Evolutionary conservation across 1,140 invertebrate species (phyloP).

Genomic region (Halyomorpha halys): DNA sequence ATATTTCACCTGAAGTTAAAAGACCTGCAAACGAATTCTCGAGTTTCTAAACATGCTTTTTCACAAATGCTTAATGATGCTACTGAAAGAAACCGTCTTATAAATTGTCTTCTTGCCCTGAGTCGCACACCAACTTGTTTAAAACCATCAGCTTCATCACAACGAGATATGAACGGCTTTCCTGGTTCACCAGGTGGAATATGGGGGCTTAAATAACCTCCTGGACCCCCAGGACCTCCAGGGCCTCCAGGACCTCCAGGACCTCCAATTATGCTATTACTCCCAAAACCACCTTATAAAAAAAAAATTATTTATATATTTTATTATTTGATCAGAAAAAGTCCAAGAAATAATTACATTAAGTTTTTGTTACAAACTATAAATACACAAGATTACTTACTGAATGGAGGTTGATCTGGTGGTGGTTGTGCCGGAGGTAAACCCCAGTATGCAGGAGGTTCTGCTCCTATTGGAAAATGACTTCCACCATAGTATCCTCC

Average conservation of each 20-base stretch:
- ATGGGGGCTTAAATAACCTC: constrained; percentile 14
- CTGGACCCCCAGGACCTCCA: constrained; percentile 24
- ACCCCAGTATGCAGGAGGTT: constrained; percentile 7
- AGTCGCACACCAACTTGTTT: constrained; percentile 63
- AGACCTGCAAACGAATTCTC: constrained; percentile 76
- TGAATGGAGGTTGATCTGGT: constrained; percentile 19
- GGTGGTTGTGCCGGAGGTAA: constrained; percentile 2
- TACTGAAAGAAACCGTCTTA: constrained; percentile 59
- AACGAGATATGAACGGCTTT: constrained; percentile 42
- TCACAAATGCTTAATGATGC: constrained; percentile 66
- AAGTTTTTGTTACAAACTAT: no score
- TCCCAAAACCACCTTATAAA: constrained; percentile 3
- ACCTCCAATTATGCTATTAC: constrained; percentile 23
- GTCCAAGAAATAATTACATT: no score
- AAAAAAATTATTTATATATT: not conserved
- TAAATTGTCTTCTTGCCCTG: constrained; percentile 64
- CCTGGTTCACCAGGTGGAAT: constrained; percentile 30
- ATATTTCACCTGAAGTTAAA: constrained; percentile 64
- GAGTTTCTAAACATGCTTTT: constrained; percentile 65
- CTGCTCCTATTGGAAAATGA: constrained; percentile 16
- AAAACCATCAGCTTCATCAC: constrained; percentile 68
- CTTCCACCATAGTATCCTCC: constrained; percentile 32
- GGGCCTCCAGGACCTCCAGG: constrained; percentile 21
- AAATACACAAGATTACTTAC: not conserved
- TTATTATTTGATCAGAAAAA: no score